phyloP scores from a whole-genome alignment of 2,888 invertebrate species.

The Nomada fucata region DNA sequence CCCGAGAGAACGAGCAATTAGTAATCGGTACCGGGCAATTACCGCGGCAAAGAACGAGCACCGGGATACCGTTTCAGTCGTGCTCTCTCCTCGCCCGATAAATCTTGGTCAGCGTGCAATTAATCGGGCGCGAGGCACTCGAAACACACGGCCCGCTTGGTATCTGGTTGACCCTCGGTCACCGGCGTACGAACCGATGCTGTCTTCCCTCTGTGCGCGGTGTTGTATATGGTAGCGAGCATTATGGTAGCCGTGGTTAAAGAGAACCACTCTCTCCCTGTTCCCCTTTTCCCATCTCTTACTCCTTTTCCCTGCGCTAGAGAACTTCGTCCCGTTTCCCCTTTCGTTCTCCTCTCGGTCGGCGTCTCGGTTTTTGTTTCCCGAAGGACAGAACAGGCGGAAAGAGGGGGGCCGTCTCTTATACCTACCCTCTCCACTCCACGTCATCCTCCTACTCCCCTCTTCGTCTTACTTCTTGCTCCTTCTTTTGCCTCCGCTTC shows the following conservation, averaged over 20 bases:
- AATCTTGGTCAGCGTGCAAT: slow-evolving; percentile 79
- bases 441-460: not conserved
- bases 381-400: slow-evolving; percentile 39
- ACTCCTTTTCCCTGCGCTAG: not conserved
- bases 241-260: slow-evolving; percentile 65
- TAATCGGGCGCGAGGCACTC: slow-evolving; percentile 79
- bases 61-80: slow-evolving; percentile 74
- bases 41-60: slow-evolving; percentile 69
- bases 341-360: slow-evolving; percentile 41
- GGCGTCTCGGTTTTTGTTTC: slow-evolving; percentile 52
- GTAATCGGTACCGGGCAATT: slow-evolving; percentile 76
- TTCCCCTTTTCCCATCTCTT: not conserved
- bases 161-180: slow-evolving; percentile 80
- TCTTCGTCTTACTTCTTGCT: slow-evolving; percentile 3
- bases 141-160: slow-evolving; percentile 72
- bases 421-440: slow-evolving; percentile 18
- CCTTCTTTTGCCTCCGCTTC: slow-evolving; percentile 24
- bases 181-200: slow-evolving; percentile 68
- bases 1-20: slow-evolving; percentile 70
- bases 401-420: slow-evolving; percentile 40
- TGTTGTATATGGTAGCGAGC: slow-evolving; percentile 65
- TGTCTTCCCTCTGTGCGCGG: slow-evolving; percentile 66
- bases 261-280: slow-evolving; percentile 36
- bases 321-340: slow-evolving; percentile 39
- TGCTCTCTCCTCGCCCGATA: slow-evolving; percentile 74